These are phyloP conservation scores for Chrysochloris asiatica DNA, from an alignment of 2,113 vertebrate species.

Conservation along the genomic window DNA sequence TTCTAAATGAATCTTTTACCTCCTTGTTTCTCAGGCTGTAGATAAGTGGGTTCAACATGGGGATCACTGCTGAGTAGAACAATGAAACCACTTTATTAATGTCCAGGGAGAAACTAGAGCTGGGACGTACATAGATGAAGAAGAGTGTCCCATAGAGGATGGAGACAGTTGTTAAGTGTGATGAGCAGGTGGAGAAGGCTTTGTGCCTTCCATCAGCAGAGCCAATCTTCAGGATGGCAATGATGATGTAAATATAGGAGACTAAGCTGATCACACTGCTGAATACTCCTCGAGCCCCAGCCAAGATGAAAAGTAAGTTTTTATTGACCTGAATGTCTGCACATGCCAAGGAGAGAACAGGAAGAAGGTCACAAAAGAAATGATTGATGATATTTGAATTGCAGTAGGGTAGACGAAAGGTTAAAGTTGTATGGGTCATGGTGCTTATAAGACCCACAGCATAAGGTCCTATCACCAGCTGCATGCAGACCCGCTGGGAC, in stretches of 20 bases:
- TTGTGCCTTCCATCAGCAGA: conserved; percentile 50
- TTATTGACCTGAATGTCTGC: conserved; percentile 38
- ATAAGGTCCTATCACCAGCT: conserved; percentile 50
- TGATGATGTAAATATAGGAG: conserved; percentile 55
- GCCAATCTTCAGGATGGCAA: conserved; percentile 29
- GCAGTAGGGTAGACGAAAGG: conserved; percentile 58
- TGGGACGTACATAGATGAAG: conserved; percentile 59
- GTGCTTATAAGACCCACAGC: conserved; percentile 18
- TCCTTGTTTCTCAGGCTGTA: conserved; percentile 72
- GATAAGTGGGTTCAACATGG: conserved; percentile 69
- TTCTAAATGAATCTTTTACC: conserved; percentile 58
- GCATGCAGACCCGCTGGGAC: conserved; percentile 37
- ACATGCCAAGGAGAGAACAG: conserved; percentile 58
- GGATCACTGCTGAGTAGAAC: conserved; percentile 57
- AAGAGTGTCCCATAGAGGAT: conserved; percentile 65
- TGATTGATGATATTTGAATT: conserved; percentile 60
- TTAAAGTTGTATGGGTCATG: neutral
- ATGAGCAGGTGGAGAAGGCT: conserved; percentile 75
- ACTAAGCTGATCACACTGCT: conserved; percentile 48
- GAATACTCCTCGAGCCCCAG: conserved; percentile 29
- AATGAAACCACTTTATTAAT: conserved; percentile 65
- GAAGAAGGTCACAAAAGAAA: conserved; percentile 71
- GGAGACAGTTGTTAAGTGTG: conserved; percentile 54
- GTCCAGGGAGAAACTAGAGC: conserved; percentile 45
- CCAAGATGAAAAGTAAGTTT: conserved; percentile 32